These are phyloP conservation scores for Pseudanteris insignis DNA, from an alignment of 2,888 invertebrate species.

Conservation along the genomic window DNA sequence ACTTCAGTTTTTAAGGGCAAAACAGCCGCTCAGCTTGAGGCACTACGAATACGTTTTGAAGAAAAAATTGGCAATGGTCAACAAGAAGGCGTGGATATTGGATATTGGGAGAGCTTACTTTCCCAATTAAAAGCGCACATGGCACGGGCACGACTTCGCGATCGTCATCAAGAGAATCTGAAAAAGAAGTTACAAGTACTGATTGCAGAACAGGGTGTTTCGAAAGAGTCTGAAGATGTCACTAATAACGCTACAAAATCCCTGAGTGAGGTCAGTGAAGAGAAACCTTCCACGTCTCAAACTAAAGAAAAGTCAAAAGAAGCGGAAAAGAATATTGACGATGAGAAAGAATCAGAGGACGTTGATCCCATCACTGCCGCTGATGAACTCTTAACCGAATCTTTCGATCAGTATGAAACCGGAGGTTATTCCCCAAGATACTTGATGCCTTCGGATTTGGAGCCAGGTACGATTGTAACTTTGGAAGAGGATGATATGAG, in stretches of 20 bases:
- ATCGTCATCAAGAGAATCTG: constrained; percentile 91
- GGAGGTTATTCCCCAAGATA: constrained; percentile 88
- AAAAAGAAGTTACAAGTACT: constrained; percentile 83
- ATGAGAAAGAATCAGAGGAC: neutral
- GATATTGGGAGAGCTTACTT: constrained; percentile 96
- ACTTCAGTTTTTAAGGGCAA: constrained; percentile 92
- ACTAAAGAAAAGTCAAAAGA: constrained; percentile 1
- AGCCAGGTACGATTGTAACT: constrained; percentile 79
- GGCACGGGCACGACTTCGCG: constrained; percentile 89
- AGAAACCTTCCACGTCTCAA: neutral
- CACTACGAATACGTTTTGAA: constrained; percentile 86
- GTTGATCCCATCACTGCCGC: constrained; percentile 62
- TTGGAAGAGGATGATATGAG: constrained; percentile 80
- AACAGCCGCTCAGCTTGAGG: constrained; percentile 84
- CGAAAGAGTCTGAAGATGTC: constrained; percentile 60
- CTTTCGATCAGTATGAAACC: constrained; percentile 76
- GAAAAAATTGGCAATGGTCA: constrained; percentile 82
- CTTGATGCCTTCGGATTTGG: constrained; percentile 73
- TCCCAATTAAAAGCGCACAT: constrained; percentile 96
- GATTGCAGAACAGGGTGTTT: constrained; percentile 83
- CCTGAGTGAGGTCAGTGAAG: neutral
- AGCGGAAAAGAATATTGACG: constrained; percentile 6
- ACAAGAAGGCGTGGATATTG: constrained; percentile 91
- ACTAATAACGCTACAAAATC: neutral
- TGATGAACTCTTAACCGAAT: constrained; percentile 69